phyloP scores from a whole-genome alignment of 2,888 invertebrate genomes.

The Xestia sexstrigata region DNA sequence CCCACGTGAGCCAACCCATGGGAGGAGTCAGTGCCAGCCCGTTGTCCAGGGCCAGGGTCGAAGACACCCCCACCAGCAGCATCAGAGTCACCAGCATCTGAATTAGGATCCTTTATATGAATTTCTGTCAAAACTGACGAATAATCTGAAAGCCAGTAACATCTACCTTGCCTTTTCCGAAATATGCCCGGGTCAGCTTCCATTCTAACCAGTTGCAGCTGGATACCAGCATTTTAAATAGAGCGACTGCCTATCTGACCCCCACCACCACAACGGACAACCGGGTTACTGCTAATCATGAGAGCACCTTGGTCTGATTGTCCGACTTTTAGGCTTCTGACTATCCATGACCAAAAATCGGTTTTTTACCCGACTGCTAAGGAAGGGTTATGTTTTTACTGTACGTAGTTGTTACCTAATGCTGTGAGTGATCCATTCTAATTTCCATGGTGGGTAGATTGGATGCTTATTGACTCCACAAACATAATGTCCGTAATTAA shows the following conservation, averaged over 20 bases:
- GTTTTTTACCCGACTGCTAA: too few species aligned
- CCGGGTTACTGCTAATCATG: too few species aligned
- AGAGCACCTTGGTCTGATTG: too few species aligned
- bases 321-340: too few species aligned
- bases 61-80: constrained; percentile 65
- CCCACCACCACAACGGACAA: too few species aligned
- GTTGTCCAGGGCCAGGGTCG: constrained; percentile 87
- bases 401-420: too few species aligned
- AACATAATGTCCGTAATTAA: constrained; percentile 7
- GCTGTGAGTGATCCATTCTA: not conserved
- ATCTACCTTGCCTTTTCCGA: not conserved
- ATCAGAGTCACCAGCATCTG: constrained; percentile 70
- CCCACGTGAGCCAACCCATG: constrained; percentile 94
- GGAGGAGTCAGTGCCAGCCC: constrained; percentile 93
- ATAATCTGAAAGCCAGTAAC: not conserved
- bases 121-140: too few species aligned
- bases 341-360: too few species aligned
- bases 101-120: not conserved
- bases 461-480: not conserved
- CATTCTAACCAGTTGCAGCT: not conserved
- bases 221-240: not conserved
- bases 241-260: not conserved
- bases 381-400: too few species aligned
- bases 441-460: not conserved
- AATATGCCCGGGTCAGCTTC: too few species aligned